Percentiles rank a stretch among this genome's conserved stretches.
phyloP scores from a whole-genome alignment of 1,140 invertebrate genomes.

The Calliphora vicina region DNA sequence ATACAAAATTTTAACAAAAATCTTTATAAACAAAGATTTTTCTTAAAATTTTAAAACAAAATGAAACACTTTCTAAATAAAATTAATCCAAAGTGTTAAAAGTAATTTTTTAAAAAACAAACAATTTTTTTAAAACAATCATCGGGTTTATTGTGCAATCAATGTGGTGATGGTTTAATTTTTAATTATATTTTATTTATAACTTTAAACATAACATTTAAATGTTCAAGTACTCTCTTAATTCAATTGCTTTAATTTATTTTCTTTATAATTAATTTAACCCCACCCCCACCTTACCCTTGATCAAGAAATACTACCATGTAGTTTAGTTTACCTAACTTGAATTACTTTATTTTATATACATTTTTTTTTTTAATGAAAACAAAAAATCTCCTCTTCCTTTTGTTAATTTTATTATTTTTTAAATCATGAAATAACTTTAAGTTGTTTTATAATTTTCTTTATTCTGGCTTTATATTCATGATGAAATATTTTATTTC shows the following conservation, averaged over 20 bases:
- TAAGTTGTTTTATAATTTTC: neutral
- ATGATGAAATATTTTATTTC: neutral
- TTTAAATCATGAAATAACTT: neutral
- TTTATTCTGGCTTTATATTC: neutral
- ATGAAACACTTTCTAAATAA: neutral
- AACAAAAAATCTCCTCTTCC: too few species aligned
- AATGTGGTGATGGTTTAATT: slow-evolving; percentile 58
- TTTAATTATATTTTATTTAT: slow-evolving; percentile 6
- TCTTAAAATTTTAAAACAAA: neutral
- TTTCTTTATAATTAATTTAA: neutral
- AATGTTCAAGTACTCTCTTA: too few species aligned
- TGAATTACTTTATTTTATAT: neutral
- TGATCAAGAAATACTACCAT: slow-evolving; percentile 9
- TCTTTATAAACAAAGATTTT: neutral
- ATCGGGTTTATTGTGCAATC: slow-evolving; percentile 64
- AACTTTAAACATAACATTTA: too few species aligned
- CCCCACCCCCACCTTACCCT: neutral
- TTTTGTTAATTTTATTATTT: too few species aligned
- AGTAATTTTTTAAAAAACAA: neutral
- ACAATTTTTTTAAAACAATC: slow-evolving; percentile 41
- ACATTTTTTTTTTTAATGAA: too few species aligned
- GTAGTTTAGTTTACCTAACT: slow-evolving; percentile 13
- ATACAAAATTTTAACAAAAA: slow-evolving; percentile 3
- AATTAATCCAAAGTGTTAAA: neutral
- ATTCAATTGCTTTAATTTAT: slow-evolving; percentile 24